Base-by-base conservation (phyloP, 2,888 invertebrate species). In the Aplocera efformata region DNA sequence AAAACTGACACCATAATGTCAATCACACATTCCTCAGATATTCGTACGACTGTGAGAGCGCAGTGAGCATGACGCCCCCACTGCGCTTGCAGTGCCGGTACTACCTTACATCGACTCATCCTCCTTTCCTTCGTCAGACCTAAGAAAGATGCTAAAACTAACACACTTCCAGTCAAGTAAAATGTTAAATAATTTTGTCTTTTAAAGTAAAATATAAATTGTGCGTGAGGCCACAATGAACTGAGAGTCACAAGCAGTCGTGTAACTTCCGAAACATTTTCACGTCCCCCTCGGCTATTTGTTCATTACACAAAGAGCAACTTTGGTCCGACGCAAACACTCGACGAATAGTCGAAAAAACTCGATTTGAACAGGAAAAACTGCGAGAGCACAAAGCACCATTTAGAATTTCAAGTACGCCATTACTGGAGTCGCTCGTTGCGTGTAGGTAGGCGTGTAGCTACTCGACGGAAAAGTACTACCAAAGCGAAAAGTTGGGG, bases 341-440 rank as follows among this genome's bases (percentile, higher is more conserved):
- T 48, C 37, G 42, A 44, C 45, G 53, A 53, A 59, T 61, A 56
- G 59, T 62, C 58, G 50, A 53, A 56, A 65, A 70, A 59, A 37
- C 59, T 56, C 55, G 50, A 60, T 61, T 61, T 53, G 46, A 51
- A 51, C 43, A 32, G 36, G 43, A 39, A 31, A 41, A 47, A 43
- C 30, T 48, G 58, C 51, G 42, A 52, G 49, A 48, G 42, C 45
- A 46, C 58, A 49, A 55, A 57, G 56, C 56, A 48, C 42, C 58
- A 55, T 61, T 64, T 54, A 63, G 57, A 63, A 68, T 67, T 60
- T 59, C 52, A 60, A 66, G 58, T 58, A 62, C 62, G 58, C 53
- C 50, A 56, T 60, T 57, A 48, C 55, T 51, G 47, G 41, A 51
- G 50, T 48, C 45, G 42, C 47, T 35, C 42, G 45, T 38, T 27